phyloP scores from a whole-genome alignment of 92 coral and sea anemone genomes.

The Anthopleura xanthogrammica region DNA sequence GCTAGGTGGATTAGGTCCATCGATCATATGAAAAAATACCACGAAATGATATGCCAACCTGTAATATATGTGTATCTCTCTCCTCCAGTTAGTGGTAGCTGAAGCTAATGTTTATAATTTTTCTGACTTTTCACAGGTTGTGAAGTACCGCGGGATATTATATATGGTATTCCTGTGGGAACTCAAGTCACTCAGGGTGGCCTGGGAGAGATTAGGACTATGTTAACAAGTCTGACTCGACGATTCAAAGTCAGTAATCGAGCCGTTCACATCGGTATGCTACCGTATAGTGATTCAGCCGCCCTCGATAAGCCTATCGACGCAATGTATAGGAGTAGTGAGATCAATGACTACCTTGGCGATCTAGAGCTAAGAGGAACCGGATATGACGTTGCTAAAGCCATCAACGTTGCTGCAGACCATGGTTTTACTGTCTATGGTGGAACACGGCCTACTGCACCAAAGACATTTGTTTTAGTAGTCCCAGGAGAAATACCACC shows the following conservation, averaged over 20 bases:
- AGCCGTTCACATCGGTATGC: constrained; percentile 60
- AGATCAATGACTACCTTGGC: constrained; percentile 14
- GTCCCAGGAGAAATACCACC: constrained; percentile 59
- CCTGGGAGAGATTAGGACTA: constrained; percentile 37
- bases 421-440: constrained; percentile 77
- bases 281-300: constrained; percentile 59
- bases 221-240: constrained; percentile 37
- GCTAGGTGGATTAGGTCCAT: no score
- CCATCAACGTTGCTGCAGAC: constrained; percentile 61
- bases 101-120: neutral
- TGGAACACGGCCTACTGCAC: constrained; percentile 74
- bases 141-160: constrained; percentile 54
- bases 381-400: constrained; percentile 45
- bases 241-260: constrained; percentile 43
- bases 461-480: constrained; percentile 67
- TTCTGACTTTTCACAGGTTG: constrained; percentile 43
- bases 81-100: neutral
- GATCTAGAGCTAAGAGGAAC: constrained; percentile 43
- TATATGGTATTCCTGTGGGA: constrained; percentile 76
- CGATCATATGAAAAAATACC: no score
- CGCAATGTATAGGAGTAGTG: constrained; percentile 21
- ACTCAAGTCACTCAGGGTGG: constrained; percentile 32
- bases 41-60: neutral
- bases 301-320: constrained; percentile 40
- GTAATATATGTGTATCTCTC: neutral